Evolutionary conservation across 2,888 invertebrate genomes (phyloP).

Genomic region (Scaptomyza tumidula): DNA sequence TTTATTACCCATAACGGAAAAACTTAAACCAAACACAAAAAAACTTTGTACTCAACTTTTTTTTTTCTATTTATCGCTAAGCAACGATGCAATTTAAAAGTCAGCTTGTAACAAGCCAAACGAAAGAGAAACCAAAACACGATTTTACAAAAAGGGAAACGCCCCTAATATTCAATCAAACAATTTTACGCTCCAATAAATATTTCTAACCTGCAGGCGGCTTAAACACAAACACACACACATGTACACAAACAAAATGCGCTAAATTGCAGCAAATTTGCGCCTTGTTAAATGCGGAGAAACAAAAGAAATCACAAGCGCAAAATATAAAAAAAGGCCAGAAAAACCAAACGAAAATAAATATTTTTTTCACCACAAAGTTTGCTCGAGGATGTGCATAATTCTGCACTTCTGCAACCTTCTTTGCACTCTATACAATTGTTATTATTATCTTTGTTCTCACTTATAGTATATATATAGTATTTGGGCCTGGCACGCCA

Average conservation of each 20-base stretch:
- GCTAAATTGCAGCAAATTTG: slow-evolving; percentile 73
- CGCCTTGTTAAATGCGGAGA: slow-evolving; percentile 32
- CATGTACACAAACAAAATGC: slow-evolving; percentile 38
- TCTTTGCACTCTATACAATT: background rate
- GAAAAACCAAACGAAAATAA: slow-evolving; percentile 44
- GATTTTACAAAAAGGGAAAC: slow-evolving; percentile 32
- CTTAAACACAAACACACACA: slow-evolving; percentile 26
- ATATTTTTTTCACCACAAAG: slow-evolving; percentile 43
- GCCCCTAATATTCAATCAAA: slow-evolving; percentile 77
- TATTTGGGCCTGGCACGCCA: slow-evolving; percentile 23
- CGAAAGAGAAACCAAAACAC: slow-evolving; percentile 35
- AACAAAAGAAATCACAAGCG: slow-evolving; percentile 17
- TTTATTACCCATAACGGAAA: background rate
- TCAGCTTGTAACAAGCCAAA: slow-evolving; percentile 15
- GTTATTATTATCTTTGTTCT: slow-evolving; percentile 2
- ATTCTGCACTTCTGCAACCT: slow-evolving; percentile 12
- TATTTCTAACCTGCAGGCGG: slow-evolving; percentile 64
- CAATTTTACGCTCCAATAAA: slow-evolving; percentile 76
- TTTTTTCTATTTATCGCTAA: background rate
- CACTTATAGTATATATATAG: slow-evolving; percentile 12
- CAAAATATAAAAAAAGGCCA: slow-evolving; percentile 3
- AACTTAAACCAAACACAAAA: background rate
- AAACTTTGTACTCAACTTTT: background rate
- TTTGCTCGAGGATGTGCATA: slow-evolving; percentile 44
- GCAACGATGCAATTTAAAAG: slow-evolving; percentile 9